Percentiles rank a stretch among this genome's conserved stretches.
Evolutionary conservation across 2,797 vertebrate genomes (phyloP).

Genomic region (Acrocephalus scirpaceus): DNA sequence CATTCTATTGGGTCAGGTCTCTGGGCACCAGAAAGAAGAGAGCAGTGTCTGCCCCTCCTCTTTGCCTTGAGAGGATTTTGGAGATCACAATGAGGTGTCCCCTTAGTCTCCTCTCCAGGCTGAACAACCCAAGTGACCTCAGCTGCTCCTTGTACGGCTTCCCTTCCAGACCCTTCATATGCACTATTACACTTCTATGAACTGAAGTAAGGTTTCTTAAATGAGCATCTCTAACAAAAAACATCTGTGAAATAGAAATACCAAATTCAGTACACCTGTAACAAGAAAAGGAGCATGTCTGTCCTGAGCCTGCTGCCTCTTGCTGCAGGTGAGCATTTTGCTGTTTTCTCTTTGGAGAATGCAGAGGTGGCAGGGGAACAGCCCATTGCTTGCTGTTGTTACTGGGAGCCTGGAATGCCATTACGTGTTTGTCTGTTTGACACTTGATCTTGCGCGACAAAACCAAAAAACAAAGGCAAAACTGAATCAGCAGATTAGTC

Average conservation of each 20-base stretch:
- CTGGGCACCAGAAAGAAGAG: not conserved
- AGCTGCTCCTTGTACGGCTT: not conserved
- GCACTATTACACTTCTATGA: not conserved
- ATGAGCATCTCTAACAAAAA: not conserved
- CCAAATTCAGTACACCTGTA: not conserved
- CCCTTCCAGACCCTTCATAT: not conserved
- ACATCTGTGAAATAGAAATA: not conserved
- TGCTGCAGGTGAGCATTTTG: not conserved
- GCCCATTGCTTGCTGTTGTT: conserved; percentile 21
- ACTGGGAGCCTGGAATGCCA: conserved; percentile 41
- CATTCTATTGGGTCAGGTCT: not conserved
- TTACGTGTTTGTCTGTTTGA: conserved; percentile 31
- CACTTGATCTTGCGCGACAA: conserved; percentile 60
- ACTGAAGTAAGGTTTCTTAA: not conserved
- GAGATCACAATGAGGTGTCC: not conserved
- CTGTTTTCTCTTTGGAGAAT: not conserved
- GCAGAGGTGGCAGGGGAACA: not conserved
- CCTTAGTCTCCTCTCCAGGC: not conserved
- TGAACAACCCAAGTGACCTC: not conserved
- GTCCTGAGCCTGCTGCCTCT: not conserved
- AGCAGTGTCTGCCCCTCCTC: not conserved
- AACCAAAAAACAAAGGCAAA: conserved; percentile 70
- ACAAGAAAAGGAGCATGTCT: not conserved
- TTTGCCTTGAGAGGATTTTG: not conserved
- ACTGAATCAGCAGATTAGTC: conserved; percentile 71